Evolutionary conservation across 2,888 invertebrate species (phyloP).

Genomic region (Himalopsyche japonica): DNA sequence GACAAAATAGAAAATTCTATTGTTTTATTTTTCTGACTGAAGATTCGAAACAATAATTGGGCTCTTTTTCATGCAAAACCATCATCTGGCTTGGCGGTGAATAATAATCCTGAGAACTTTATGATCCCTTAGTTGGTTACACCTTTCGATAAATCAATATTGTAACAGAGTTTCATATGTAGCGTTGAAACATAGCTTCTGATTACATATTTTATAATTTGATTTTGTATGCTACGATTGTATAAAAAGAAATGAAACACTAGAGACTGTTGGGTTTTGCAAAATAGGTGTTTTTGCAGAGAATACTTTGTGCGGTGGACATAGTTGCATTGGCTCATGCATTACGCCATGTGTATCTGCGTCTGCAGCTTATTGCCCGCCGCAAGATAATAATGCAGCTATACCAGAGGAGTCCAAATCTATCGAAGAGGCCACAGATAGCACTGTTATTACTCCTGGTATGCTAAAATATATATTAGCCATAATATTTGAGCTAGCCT

Average conservation of each 20-base stretch:
- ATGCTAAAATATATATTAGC: constrained; percentile 8
- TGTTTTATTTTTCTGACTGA: no score
- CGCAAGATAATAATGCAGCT: constrained; percentile 39
- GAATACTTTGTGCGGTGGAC: constrained; percentile 47
- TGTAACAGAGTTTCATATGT: no score
- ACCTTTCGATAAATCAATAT: no score
- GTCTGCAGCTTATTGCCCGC: constrained; percentile 49
- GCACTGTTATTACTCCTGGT: constrained; percentile 9
- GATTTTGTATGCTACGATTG: no score
- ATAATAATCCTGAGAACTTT: no score
- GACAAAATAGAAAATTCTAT: no score
- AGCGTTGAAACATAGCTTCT: no score
- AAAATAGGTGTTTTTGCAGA: constrained; percentile 48
- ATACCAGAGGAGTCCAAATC: neutral
- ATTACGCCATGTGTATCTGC: constrained; percentile 58
- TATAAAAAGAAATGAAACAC: neutral
- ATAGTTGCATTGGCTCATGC: constrained; percentile 55
- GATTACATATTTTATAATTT: no score
- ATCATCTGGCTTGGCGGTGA: no score
- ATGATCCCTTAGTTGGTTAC: no score
- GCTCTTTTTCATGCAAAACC: no score
- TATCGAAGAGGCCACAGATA: neutral
- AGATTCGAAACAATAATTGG: no score
- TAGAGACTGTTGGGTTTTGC: neutral
- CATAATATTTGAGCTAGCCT: neutral